Evolutionary conservation across 2,797 vertebrate genomes (phyloP).

Genomic region (Arrhamphus sclerolepis): DNA sequence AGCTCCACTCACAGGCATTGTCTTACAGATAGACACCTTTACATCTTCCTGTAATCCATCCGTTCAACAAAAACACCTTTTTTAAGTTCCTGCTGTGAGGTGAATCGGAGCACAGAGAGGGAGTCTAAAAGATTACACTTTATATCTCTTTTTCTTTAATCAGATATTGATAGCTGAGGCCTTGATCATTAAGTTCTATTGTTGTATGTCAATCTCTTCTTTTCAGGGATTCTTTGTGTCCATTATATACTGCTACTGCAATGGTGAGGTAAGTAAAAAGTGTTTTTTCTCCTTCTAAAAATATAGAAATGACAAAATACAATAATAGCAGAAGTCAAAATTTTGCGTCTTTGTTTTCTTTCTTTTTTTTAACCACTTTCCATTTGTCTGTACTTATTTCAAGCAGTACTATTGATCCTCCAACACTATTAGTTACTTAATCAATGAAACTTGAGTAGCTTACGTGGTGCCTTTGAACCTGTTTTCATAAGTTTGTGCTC

Average conservation of each 20-base stretch:
- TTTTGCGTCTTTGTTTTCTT: background rate
- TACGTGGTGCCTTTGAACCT: too few relatives aligned
- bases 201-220: slow-evolving; percentile 26
- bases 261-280: slow-evolving; percentile 86
- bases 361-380: background rate
- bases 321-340: background rate
- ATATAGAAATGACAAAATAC: background rate
- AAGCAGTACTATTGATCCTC: too few relatives aligned
- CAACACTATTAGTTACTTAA: too few relatives aligned
- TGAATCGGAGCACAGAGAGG: slow-evolving; percentile 5
- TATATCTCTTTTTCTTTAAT: too few relatives aligned
- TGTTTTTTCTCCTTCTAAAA: background rate
- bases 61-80: background rate
- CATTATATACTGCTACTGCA: slow-evolving; percentile 92
- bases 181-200: too few relatives aligned
- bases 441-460: too few relatives aligned
- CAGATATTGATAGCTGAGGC: background rate
- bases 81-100: background rate
- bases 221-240: slow-evolving; percentile 92
- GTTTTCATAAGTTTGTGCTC: too few relatives aligned
- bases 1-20: too few relatives aligned
- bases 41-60: background rate
- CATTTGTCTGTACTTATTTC: too few relatives aligned
- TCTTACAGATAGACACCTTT: too few relatives aligned
- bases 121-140: background rate